Conservation (phyloP, 2,888 invertebrate species). For the Teleogryllus oceanicus region DNA sequence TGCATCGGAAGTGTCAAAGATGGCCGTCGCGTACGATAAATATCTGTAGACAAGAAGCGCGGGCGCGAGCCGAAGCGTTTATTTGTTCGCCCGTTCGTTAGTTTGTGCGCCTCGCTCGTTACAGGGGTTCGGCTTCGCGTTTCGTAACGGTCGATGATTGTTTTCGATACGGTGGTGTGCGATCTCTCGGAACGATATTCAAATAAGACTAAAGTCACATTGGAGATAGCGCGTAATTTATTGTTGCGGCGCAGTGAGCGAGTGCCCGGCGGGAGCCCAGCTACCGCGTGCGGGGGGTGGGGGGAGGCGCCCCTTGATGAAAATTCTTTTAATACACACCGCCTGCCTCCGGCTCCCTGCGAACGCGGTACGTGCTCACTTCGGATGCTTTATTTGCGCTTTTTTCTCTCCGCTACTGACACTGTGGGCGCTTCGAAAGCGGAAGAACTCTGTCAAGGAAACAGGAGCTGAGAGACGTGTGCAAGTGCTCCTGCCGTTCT, state of each 20-base stretch:
- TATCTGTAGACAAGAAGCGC: neutral
- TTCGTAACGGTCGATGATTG: constrained; percentile 1
- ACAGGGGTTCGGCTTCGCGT: neutral
- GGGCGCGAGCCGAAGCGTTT: neutral
- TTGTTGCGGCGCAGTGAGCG: neutral
- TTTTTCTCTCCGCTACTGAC: too few species aligned
- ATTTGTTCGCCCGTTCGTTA: neutral
- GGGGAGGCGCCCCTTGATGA: neutral
- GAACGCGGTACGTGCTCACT: neutral
- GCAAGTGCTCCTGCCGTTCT: too few species aligned
- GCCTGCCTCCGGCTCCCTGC: neutral
- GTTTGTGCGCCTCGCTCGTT: neutral
- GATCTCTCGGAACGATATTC: neutral
- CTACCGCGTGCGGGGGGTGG: neutral
- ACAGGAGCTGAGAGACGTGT: too few species aligned
- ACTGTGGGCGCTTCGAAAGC: too few species aligned
- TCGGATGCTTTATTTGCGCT: too few species aligned
- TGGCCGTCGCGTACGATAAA: neutral
- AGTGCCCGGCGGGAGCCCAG: neutral
- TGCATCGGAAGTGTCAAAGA: too few species aligned
- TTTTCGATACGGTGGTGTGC: constrained; percentile 18
- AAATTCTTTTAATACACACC: neutral
- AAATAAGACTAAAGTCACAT: neutral
- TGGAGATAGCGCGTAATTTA: neutral
- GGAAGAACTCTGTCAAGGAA: too few species aligned